A percentile compares a stretch with the other conserved stretches of the same genome.
Evolutionary conservation across 2,888 invertebrate genomes (phyloP).

Genomic region (Frankliniella intonsa): DNA sequence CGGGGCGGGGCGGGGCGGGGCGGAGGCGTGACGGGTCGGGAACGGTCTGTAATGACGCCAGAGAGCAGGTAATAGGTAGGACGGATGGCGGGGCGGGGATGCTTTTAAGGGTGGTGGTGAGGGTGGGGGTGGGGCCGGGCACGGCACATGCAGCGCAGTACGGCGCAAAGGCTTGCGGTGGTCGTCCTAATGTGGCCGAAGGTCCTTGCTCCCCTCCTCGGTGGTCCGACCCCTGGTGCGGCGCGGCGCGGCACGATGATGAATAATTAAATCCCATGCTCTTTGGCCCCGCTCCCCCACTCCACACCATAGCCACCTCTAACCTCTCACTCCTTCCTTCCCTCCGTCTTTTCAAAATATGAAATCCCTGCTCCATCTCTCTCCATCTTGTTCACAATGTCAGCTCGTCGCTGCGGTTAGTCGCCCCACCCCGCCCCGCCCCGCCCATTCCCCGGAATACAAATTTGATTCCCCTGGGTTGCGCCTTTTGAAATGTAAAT

Average conservation of each 20-base stretch:
- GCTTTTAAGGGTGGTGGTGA: neutral
- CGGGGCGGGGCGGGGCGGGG: neutral
- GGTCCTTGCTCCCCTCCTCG: too few species aligned
- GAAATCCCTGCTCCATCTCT: too few species aligned
- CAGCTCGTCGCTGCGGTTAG: neutral
- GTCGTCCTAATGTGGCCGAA: neutral
- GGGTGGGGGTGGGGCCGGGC: neutral
- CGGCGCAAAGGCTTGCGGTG: neutral
- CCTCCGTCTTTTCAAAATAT: too few species aligned
- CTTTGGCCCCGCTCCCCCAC: too few species aligned
- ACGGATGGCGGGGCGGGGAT: neutral
- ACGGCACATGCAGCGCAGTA: too few species aligned
- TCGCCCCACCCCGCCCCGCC: neutral
- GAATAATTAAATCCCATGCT: too few species aligned
- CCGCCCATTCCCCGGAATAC: constrained; percentile 1
- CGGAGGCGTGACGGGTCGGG: neutral
- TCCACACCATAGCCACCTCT: too few species aligned
- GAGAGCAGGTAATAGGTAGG: neutral
- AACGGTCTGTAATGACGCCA: neutral
- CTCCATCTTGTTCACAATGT: too few species aligned
- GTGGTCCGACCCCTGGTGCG: too few species aligned
- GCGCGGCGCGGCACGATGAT: too few species aligned
- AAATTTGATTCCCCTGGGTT: constrained; percentile 22
- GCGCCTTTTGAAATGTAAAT: constrained; percentile 24
- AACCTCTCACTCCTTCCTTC: too few species aligned